phyloP scores from a whole-genome alignment of 2,888 invertebrate genomes.

The Aleiodes alternator region DNA sequence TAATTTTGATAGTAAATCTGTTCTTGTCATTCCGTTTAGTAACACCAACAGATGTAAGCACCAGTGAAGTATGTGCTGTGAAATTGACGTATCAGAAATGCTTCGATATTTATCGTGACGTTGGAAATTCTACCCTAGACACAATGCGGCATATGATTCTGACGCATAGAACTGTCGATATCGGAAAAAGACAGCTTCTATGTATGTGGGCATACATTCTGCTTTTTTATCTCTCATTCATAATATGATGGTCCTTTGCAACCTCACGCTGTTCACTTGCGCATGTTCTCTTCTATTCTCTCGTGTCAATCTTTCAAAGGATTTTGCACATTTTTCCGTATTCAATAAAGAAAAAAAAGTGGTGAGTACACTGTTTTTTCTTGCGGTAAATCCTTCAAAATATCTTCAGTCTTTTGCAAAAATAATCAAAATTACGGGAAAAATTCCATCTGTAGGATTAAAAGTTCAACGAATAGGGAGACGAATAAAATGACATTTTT shows the following conservation, averaged over 20 bases:
- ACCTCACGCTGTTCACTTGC: background rate
- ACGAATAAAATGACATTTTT: too few relatives aligned
- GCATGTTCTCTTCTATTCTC: too few relatives aligned
- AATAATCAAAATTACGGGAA: too few relatives aligned
- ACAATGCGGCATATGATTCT: conserved; percentile 17
- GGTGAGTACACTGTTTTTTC: too few relatives aligned
- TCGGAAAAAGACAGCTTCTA: conserved; percentile 26
- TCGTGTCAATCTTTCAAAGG: too few relatives aligned
- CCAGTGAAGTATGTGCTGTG: conserved; percentile 41
- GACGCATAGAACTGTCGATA: conserved; percentile 36
- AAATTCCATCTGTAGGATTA: too few relatives aligned
- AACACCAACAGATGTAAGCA: conserved; percentile 16
- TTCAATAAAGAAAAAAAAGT: too few relatives aligned
- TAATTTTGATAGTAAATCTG: conserved; percentile 37
- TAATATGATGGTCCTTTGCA: background rate
- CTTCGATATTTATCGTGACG: conserved; percentile 51
- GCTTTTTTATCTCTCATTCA: background rate
- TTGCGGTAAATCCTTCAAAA: too few relatives aligned
- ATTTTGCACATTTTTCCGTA: too few relatives aligned
- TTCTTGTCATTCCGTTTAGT: conserved; percentile 6
- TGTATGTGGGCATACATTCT: background rate
- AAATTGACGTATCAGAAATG: conserved; percentile 55
- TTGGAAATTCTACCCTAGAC: conserved; percentile 16
- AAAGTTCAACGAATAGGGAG: too few relatives aligned
- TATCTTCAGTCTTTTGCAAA: too few relatives aligned